A percentile compares a stretch with the other conserved stretches of the same genome.
phyloP scores from a whole-genome alignment of 2,888 invertebrate species.

The Drosophila parthenogenetica region DNA sequence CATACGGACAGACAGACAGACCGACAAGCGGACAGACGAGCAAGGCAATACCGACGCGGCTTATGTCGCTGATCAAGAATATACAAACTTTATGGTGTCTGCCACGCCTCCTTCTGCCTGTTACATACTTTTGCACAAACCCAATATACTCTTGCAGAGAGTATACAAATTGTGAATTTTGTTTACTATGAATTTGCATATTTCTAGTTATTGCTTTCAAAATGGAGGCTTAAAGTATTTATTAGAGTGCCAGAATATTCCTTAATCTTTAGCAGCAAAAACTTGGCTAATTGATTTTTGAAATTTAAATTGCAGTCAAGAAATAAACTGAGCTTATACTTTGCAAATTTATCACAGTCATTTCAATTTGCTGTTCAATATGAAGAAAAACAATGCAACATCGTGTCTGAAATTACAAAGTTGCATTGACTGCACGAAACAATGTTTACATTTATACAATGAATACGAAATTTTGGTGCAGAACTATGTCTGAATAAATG shows the following conservation, averaged over 20 bases:
- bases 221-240: not conserved
- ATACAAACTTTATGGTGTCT: no score
- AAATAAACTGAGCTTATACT: not conserved
- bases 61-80: no score
- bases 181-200: not conserved
- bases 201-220: not conserved
- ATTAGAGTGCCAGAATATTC: no score
- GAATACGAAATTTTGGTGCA: conserved; percentile 4
- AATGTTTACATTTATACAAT: conserved; percentile 26
- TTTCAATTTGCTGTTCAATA: conserved; percentile 16
- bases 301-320: conserved; percentile 12
- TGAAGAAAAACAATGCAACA: conserved; percentile 27
- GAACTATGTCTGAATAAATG: conserved; percentile 6
- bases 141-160: no score
- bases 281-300: conserved; percentile 24
- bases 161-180: not conserved
- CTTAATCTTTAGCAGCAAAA: not conserved
- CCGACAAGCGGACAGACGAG: no score
- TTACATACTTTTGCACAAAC: no score
- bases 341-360: conserved; percentile 29
- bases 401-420: conserved; percentile 61
- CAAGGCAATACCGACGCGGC: no score
- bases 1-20: no score
- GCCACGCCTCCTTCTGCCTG: no score
- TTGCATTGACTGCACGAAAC: conserved; percentile 38